Base-by-base conservation (phyloP, 2,113 vertebrate species). In the Hydrolagus affinis region DNA sequence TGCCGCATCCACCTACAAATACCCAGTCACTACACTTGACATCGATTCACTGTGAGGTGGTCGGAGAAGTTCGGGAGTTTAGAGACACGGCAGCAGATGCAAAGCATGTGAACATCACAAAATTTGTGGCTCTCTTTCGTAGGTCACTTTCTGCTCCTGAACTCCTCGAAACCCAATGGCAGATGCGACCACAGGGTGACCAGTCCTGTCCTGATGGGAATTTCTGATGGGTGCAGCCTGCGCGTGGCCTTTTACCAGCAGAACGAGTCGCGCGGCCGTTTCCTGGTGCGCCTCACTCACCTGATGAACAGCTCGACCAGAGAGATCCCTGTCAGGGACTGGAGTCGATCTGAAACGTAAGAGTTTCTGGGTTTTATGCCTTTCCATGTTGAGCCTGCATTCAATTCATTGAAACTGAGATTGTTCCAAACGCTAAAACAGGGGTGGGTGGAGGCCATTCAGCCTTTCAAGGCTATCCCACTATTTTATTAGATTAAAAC, bases 61-160 rank as follows among this genome's bases (percentile, higher is more conserved):
- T 44, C 44, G 44, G 44, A 44, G 44, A 44, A 44, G 44, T 44
- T 44, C 44, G 1, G 44, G 44, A 1, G 6, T 44, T 44, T 44
- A 6, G 1, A 44, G 44, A 44, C 44, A 6, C 44, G 44, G 6
- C 6, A 6, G 44, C 44, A 44, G 6, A 44, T 44, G 44, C 44
- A 44, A 44, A 44, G 44, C 1, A 8, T 8, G 12, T 30, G 12
- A 75, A 23, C 3, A 4, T 17, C 11, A 14, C 17, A n/a, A 75
- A 23, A 75, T 75, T 75, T 3, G 12, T 11, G 28, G 3, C 28
- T 75, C 28, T 68, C 59, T 44, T 11, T 64, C 8, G 1, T 85
- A 94, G 94, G 94, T 68, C 92, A 94, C 88, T 93, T 93, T 86
- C 90, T 94, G 66, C 88, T 92, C 57, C 85, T 94, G 10, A 91